phyloP scores from a whole-genome alignment of 1,140 invertebrate genomes.

The Belonocnema kinseyi region DNA sequence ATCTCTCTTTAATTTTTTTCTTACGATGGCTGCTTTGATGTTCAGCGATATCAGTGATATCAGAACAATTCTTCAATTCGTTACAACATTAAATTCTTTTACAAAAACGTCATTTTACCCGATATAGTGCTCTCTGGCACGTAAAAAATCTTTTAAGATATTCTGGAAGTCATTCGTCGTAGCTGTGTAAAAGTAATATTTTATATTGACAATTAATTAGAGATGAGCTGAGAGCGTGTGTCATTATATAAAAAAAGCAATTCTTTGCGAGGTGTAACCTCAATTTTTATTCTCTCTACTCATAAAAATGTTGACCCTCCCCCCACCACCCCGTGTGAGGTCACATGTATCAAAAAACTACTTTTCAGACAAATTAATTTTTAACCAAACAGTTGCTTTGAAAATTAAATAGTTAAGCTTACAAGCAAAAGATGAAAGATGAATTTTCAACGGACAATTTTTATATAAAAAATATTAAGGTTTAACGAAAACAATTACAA shows the following conservation, averaged over 20 bases:
- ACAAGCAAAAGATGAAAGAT: no score
- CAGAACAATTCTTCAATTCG: constrained; percentile 18
- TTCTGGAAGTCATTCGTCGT: not conserved
- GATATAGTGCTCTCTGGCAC: not conserved
- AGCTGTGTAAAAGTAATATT: not conserved
- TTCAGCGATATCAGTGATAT: constrained; percentile 32
- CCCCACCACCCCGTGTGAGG: no score
- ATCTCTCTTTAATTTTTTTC: constrained; percentile 44
- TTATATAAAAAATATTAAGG: no score
- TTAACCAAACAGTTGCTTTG: no score
- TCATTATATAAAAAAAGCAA: constrained; percentile 15
- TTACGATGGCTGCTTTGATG: constrained; percentile 24
- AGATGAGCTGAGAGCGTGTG: not conserved
- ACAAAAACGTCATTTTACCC: not conserved
- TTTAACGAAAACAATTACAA: no score
- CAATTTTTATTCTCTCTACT: no score
- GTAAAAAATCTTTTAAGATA: not conserved
- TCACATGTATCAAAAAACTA: no score
- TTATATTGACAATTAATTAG: not conserved
- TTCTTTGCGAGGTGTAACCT: not conserved
- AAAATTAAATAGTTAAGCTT: no score
- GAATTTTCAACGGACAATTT: no score
- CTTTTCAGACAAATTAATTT: no score
- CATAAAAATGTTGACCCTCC: no score
- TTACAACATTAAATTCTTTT: constrained; percentile 25